phyloP scores from a whole-genome alignment of 30 jellyfish, hydroid and myxozoan species.

The Cassiopea andromeda region DNA sequence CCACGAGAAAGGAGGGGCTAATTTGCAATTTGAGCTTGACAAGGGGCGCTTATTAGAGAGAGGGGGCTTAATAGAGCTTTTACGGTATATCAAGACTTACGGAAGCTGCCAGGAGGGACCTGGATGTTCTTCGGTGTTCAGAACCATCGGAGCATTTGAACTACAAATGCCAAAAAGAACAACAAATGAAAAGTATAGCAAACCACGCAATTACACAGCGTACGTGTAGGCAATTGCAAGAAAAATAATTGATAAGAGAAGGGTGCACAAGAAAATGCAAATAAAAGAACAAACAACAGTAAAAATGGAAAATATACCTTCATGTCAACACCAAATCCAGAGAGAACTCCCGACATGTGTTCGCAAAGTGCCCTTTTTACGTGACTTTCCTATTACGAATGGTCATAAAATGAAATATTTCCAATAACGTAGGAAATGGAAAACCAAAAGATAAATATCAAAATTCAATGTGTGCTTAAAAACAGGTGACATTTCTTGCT shows the following conservation, averaged over 20 bases:
- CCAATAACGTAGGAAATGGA: background rate
- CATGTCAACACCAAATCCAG: slow-evolving; percentile 61
- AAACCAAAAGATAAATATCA: background rate
- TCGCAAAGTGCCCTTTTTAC: slow-evolving; percentile 76
- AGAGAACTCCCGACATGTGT: slow-evolving; percentile 63
- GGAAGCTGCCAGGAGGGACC: slow-evolving; percentile 68
- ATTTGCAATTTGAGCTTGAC: too few relatives aligned
- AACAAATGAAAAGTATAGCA: background rate
- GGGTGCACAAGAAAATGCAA: background rate
- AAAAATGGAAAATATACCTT: slow-evolving; percentile 23
- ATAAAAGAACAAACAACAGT: background rate
- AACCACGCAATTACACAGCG: background rate
- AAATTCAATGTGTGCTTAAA: too few relatives aligned
- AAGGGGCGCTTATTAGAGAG: too few relatives aligned
- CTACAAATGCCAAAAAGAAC: slow-evolving; percentile 19
- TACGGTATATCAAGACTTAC: slow-evolving; percentile 3
- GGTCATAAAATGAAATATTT: background rate
- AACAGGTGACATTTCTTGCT: too few relatives aligned
- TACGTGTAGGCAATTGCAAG: too few relatives aligned
- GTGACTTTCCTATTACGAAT: slow-evolving; percentile 53
- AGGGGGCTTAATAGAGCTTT: background rate
- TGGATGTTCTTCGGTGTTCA: slow-evolving; percentile 22
- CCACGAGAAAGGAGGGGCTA: too few relatives aligned
- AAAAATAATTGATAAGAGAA: background rate
- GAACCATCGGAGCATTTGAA: slow-evolving; percentile 61